Base-by-base conservation (phyloP, 2,888 invertebrate species). In the Petrophora chlorosata region DNA sequence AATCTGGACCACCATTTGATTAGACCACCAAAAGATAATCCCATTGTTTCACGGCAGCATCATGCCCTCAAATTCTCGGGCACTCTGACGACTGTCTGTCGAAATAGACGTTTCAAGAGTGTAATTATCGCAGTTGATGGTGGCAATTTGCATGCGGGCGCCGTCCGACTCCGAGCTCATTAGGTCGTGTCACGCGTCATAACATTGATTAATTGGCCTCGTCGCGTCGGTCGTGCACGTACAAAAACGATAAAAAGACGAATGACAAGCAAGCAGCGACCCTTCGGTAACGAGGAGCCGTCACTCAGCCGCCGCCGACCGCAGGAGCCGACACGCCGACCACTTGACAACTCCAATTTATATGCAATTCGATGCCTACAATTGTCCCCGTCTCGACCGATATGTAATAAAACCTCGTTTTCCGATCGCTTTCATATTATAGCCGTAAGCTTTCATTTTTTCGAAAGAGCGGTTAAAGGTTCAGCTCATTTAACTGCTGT, bases 191-290 rank as follows among this genome's bases (percentile, higher is more conserved):
- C 82, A 83, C 80, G 76, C 76, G 79, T 84, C 85, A 86, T 82
- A 87, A 79, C 75, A 70, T 76, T 86, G 87, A 89, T 87, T 86
- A 88, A 89, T 87, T 82, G 83, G 77, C 70, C 73, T 73, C 73
- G 70, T 70, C 70, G 63, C 73, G 70, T 70, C 70, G 63, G 71
- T 70, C 63, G 59, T 63, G 59, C 60, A 25, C 32, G 30, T 13
- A 66, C 69, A 70, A 71, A 68, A 59, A 71, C 60, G 61, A 57
- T 59, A 69, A 76, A 75, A 81, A 76, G 76, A 73, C 43, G 30
- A 13, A 3, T 35, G 36, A 30, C 42, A 76, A 60, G 67, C 76
- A 79, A 79, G 75, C 78, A 75, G 73, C 78, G 85, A 85, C 84
- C 85, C 84, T 81, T 81, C 71, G 59, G 75, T 87, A 88, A 88